Percentiles rank a stretch among this genome's conserved stretches.
Conservation (phyloP, 2,888 invertebrate species). For the Torymus texanus region DNA sequence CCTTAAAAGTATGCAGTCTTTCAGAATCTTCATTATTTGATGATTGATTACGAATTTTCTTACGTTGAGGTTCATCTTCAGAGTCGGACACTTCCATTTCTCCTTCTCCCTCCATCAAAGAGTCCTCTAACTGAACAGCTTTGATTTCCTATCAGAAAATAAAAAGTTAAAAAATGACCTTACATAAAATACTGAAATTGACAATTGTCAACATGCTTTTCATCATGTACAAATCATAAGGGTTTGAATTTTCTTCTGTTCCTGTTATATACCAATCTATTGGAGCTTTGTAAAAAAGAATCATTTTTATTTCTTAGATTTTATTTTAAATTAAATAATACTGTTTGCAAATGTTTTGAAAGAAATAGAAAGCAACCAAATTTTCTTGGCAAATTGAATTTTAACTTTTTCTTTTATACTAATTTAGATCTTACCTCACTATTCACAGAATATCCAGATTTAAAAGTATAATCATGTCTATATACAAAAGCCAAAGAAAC, state of each 20-base stretch:
- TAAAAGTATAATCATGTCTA: slow-evolving; percentile 49
- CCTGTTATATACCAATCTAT: slow-evolving; percentile 47
- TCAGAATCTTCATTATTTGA: slow-evolving; percentile 68
- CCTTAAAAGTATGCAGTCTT: slow-evolving; percentile 76
- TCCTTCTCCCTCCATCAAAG: slow-evolving; percentile 83
- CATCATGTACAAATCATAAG: slow-evolving; percentile 53
- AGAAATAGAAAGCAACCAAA: slow-evolving; percentile 45
- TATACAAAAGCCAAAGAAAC: slow-evolving; percentile 51
- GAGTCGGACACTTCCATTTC: slow-evolving; percentile 93
- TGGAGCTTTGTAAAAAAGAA: slow-evolving; percentile 44
- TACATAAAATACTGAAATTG: slow-evolving; percentile 14
- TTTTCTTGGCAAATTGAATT: slow-evolving; percentile 39
- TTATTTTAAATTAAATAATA: slow-evolving; percentile 32
- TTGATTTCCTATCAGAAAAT: slow-evolving; percentile 80
- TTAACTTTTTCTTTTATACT: slow-evolving; percentile 26
- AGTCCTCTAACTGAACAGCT: slow-evolving; percentile 81
- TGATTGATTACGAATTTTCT: slow-evolving; percentile 66
- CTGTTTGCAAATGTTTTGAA: slow-evolving; percentile 30
- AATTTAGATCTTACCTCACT: slow-evolving; percentile 54
- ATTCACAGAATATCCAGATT: slow-evolving; percentile 51
- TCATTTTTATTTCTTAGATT: slow-evolving; percentile 14
- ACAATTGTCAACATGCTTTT: slow-evolving; percentile 58
- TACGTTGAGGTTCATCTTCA: slow-evolving; percentile 78
- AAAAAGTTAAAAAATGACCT: slow-evolving; percentile 43
- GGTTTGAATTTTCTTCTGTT: slow-evolving; percentile 47